Evolutionary conservation across 1,140 invertebrate species (phyloP).

Genomic region (Trichonephila clavipes): DNA sequence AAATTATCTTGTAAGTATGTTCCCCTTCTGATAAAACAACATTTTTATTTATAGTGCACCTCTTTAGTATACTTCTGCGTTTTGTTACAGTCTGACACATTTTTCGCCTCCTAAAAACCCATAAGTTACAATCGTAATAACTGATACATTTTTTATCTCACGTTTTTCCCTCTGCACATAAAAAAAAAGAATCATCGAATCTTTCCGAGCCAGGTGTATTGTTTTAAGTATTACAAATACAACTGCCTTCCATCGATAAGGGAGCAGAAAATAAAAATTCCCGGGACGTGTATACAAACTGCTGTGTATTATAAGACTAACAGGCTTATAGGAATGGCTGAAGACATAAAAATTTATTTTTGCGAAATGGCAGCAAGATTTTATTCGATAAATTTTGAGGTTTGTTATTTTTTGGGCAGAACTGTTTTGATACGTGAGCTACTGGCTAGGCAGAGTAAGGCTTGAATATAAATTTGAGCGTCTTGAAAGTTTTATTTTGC

Average conservation of each 20-base stretch:
- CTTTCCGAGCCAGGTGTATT: background rate
- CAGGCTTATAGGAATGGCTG: background rate
- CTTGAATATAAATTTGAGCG: background rate
- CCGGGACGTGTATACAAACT: background rate
- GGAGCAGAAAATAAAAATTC: background rate
- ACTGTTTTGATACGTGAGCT: background rate
- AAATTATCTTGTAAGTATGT: too few species aligned
- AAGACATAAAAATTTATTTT: constrained; percentile 14
- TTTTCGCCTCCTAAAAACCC: constrained; percentile 14
- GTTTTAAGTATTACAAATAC: constrained; percentile 30
- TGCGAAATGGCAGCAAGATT: background rate
- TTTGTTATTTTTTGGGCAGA: background rate
- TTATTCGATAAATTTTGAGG: constrained; percentile 1
- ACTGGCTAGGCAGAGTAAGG: background rate
- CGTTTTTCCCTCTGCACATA: constrained; percentile 14
- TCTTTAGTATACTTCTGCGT: constrained; percentile 19
- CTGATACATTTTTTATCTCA: constrained; percentile 26
- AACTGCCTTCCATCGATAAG: background rate
- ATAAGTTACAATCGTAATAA: background rate
- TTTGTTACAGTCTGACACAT: background rate
- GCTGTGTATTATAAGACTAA: background rate
- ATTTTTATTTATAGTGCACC: background rate
- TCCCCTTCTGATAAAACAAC: background rate
- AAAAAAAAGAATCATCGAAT: constrained; percentile 14
- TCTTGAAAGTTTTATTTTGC: background rate